phyloP scores from a whole-genome alignment of 2,888 invertebrate species.

The Onthophagus sagittarius region DNA sequence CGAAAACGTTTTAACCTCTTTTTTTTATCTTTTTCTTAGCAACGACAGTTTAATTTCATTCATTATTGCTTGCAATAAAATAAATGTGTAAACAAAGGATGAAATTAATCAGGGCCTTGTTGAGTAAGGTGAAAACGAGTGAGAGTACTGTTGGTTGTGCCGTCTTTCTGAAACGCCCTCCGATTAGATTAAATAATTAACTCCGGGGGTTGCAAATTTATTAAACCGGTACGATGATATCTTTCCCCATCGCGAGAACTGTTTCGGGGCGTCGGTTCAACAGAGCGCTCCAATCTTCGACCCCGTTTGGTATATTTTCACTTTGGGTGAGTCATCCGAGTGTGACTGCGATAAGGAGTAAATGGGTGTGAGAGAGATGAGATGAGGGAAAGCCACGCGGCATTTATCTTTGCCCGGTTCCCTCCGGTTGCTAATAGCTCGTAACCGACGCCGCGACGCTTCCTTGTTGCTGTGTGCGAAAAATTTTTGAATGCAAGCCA shows the following conservation, averaged over 20 bases:
- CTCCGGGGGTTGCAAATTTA: slow-evolving; percentile 38
- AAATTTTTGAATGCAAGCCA: neutral
- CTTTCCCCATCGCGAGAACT: slow-evolving; percentile 21
- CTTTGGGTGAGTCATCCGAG: slow-evolving; percentile 6
- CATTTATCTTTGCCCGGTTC: neutral
- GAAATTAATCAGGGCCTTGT: neutral
- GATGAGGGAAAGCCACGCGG: neutral
- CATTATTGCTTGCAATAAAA: neutral
- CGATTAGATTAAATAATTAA: slow-evolving; percentile 46
- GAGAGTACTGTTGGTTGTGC: slow-evolving; percentile 1
- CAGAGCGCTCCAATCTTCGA: slow-evolving; percentile 2
- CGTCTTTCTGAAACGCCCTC: slow-evolving; percentile 35
- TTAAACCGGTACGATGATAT: slow-evolving; percentile 33
- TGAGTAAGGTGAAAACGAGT: neutral
- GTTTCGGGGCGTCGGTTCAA: neutral
- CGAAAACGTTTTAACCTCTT: neutral
- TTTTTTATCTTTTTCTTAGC: neutral
- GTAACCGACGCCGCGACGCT: neutral
- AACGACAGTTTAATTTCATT: neutral
- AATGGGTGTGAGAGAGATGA: neutral
- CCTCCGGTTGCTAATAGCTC: neutral
- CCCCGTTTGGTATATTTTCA: slow-evolving; percentile 7
- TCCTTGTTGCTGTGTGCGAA: neutral
- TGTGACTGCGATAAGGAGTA: slow-evolving; percentile 3
- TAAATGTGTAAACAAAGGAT: neutral